phyloP scores from a whole-genome alignment of 2,888 invertebrate species.

The Pomacea canaliculata region DNA sequence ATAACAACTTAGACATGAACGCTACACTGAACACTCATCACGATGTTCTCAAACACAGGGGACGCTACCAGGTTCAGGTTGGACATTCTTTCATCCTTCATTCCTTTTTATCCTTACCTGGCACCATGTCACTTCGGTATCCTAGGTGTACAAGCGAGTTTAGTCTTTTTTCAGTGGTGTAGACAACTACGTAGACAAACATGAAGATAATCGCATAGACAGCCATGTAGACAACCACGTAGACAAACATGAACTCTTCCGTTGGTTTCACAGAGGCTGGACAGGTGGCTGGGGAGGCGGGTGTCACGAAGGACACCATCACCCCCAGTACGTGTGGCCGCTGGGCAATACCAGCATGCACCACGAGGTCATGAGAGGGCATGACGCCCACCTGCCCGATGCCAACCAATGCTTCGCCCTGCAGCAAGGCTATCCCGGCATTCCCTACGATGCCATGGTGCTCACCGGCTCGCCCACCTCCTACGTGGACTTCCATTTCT shows the following conservation, averaged over 20 bases:
- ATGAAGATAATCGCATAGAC: too few relatives aligned
- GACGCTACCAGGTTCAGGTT: background rate
- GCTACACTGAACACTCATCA: too few relatives aligned
- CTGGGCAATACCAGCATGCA: constrained; percentile 35
- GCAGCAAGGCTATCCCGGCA: constrained; percentile 32
- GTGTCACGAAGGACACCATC: background rate
- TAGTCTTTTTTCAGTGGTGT: too few relatives aligned
- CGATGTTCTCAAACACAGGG: too few relatives aligned
- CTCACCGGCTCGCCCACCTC: constrained; percentile 26
- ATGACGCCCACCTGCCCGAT: constrained; percentile 35
- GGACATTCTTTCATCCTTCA: background rate
- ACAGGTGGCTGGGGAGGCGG: background rate
- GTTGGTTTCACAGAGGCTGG: background rate
- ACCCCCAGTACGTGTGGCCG: constrained; percentile 36
- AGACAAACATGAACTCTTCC: too few relatives aligned
- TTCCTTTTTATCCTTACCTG: background rate
- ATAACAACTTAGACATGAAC: too few relatives aligned
- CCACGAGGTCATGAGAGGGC: constrained; percentile 35
- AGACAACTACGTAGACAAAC: too few relatives aligned
- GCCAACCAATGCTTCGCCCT: constrained; percentile 35
- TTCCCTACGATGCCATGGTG: constrained; percentile 36
- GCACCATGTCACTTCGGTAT: too few relatives aligned
- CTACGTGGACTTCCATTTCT: constrained; percentile 34
- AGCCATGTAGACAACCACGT: too few relatives aligned
- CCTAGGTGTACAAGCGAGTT: too few relatives aligned